Evolutionary conservation across 2,888 invertebrate genomes (phyloP), one percentile per base, ranked within the genome.

Genomic region (Acronicta psi): DNA sequence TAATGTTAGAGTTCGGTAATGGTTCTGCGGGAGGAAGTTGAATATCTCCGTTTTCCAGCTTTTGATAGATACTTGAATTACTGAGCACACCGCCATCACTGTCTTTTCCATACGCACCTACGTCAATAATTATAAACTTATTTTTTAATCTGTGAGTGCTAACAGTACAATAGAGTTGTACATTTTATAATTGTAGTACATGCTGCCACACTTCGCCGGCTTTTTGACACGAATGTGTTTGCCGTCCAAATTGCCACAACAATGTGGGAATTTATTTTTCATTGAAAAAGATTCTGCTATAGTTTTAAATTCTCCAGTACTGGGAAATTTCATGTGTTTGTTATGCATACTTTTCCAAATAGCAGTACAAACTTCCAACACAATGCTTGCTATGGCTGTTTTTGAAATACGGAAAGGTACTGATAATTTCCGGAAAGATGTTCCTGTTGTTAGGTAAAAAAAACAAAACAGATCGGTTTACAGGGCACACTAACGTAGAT

Each of bases 191-290:
- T 63, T 59, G 38, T 63, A 69, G 40, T 61, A 74, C 44, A 59
- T 45, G 57, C 61, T 60, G 17, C 73, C 73, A 59, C 59, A 59
- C 41, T 58, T 61, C 50, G 31, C 51, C 41, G 72, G 69, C 44
- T 54, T 55, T 46, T 57, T 66, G 51, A 70, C 50, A 61, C 62
- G 61, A 55, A 73, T 62, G 55, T 69, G 70, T 63, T 73, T 73
- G 40, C 73, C 70, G 56, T 73, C 66, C 49, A 59, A 47, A 65
- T 58, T 58, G 52, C 66, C 66, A 58, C 55, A 59, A 59, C 58
- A 60, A 51, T 59, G 61, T 58, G 65, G 61, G 44, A 66, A 66
- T 62, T 66, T 66, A 59, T 58, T 34, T 38, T 59, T 59, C 17
- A 55, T 66, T 66, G 61, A 20, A 61, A 54, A 23, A 23, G 23